Conservation (phyloP, 2,797 vertebrate genomes). For the Paratrypauchen microcephalus region DNA sequence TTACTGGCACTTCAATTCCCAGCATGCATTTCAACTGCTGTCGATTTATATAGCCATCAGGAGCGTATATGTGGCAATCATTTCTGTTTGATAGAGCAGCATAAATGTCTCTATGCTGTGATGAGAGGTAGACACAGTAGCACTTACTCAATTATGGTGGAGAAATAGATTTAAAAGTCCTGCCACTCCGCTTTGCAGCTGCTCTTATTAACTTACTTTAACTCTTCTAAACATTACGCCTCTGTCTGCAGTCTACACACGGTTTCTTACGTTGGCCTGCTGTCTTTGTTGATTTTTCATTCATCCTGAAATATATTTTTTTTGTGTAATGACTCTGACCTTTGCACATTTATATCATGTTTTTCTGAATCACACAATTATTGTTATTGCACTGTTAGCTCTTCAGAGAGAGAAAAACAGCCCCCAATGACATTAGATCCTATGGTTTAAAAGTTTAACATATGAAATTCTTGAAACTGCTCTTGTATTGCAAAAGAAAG, state of each 20-base stretch:
- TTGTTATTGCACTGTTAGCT: slow-evolving; percentile 3
- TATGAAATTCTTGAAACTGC: slow-evolving; percentile 11
- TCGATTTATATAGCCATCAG: slow-evolving; percentile 10
- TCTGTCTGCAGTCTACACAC: slow-evolving; percentile 1
- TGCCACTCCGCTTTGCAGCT: slow-evolving; percentile 40
- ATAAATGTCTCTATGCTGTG: slow-evolving; percentile 15
- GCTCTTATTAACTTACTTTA: slow-evolving; percentile 33
- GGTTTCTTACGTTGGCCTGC: background rate
- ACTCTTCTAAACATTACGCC: slow-evolving; percentile 16
- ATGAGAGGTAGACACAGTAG: slow-evolving; percentile 22
- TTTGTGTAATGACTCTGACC: slow-evolving; percentile 4
- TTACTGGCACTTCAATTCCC: slow-evolving; percentile 25
- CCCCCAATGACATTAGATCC: slow-evolving; percentile 2
- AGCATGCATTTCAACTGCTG: slow-evolving; percentile 33
- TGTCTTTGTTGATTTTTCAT: slow-evolving; percentile 11
- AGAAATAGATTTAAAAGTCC: slow-evolving; percentile 42
- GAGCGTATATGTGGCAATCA: slow-evolving; percentile 18
- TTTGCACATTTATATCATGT: slow-evolving; percentile 23
- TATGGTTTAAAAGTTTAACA: slow-evolving; percentile 10
- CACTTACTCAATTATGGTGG: slow-evolving; percentile 42
- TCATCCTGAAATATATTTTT: slow-evolving; percentile 23
- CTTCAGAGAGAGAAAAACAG: slow-evolving; percentile 5
- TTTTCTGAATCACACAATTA: slow-evolving; percentile 6
- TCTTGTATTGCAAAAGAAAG: slow-evolving; percentile 25
- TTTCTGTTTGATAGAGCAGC: slow-evolving; percentile 16